These are phyloP conservation scores for Oceanites oceanicus DNA, from an alignment of 2,113 vertebrate genomes.

Conservation along the genomic window DNA sequence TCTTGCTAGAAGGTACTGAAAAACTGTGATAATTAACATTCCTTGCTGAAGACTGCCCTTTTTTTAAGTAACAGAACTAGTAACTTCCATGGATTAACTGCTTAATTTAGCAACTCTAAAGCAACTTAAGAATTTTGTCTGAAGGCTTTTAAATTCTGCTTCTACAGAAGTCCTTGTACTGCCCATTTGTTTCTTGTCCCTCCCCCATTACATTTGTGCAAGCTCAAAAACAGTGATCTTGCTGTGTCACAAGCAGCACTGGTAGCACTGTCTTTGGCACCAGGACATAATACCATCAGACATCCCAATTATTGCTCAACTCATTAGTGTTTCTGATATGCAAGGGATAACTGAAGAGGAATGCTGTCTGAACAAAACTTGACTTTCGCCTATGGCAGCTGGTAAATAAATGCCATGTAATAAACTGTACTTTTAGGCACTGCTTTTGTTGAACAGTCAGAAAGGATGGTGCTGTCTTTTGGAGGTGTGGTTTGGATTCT, in stretches of 20 bases:
- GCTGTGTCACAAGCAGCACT: neutral
- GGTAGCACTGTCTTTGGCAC: neutral
- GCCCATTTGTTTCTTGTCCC: neutral
- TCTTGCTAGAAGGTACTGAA: neutral
- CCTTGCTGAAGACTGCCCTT: neutral
- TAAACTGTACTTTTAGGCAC: neutral
- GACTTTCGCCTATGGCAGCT: neutral
- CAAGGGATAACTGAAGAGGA: neutral
- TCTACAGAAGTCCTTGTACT: neutral
- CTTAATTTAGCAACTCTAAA: neutral
- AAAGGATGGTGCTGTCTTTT: neutral
- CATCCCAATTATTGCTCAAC: neutral
- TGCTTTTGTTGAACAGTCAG: neutral
- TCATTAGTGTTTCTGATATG: neutral
- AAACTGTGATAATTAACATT: neutral
- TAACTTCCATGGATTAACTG: neutral
- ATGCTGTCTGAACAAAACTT: neutral
- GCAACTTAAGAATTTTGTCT: neutral
- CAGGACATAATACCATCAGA: neutral
- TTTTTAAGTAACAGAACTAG: neutral
- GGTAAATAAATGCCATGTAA: neutral
- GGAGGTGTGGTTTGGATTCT: neutral
- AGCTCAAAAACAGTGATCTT: neutral
- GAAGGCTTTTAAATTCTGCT: neutral
- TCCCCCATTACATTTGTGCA: fast-evolving